Evolutionary conservation across 1,140 invertebrate species (phyloP).

Genomic region (Aethina tumida): DNA sequence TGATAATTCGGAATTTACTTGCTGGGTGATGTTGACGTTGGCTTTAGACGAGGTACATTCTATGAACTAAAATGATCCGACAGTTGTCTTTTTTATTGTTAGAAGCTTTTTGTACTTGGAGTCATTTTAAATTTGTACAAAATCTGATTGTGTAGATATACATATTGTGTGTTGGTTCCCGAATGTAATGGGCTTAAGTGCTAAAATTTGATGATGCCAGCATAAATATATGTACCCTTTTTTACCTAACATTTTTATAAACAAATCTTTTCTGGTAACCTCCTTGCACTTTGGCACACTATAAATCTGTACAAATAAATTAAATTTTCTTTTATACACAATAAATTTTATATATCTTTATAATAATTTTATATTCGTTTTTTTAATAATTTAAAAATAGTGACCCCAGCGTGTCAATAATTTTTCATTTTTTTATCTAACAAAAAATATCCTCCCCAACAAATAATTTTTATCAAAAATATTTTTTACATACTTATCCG

Average conservation of each 20-base stretch:
- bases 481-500: slow-evolving; percentile 32
- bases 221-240: slow-evolving; percentile 37
- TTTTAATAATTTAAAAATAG: slow-evolving; percentile 37
- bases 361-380: slow-evolving; percentile 37
- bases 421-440: slow-evolving; percentile 34
- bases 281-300: slow-evolving; percentile 39
- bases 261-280: slow-evolving; percentile 33
- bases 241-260: slow-evolving; percentile 32
- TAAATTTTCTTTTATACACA: slow-evolving; percentile 36
- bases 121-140: slow-evolving; percentile 23
- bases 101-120: slow-evolving; percentile 24
- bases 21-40: no score
- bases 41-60: no score
- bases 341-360: slow-evolving; percentile 34
- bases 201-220: slow-evolving; percentile 18
- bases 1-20: no score
- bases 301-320: slow-evolving; percentile 39
- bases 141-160: slow-evolving; percentile 14
- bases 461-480: slow-evolving; percentile 41
- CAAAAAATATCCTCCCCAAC: slow-evolving; percentile 41
- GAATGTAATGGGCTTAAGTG: slow-evolving; percentile 28
- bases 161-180: slow-evolving; percentile 16
- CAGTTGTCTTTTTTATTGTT: no score
- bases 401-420: slow-evolving; percentile 30
- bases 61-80: no score